These are phyloP conservation scores for Actenoides lindsayi DNA, from an alignment of 2,113 vertebrate species.

Conservation along the genomic window DNA sequence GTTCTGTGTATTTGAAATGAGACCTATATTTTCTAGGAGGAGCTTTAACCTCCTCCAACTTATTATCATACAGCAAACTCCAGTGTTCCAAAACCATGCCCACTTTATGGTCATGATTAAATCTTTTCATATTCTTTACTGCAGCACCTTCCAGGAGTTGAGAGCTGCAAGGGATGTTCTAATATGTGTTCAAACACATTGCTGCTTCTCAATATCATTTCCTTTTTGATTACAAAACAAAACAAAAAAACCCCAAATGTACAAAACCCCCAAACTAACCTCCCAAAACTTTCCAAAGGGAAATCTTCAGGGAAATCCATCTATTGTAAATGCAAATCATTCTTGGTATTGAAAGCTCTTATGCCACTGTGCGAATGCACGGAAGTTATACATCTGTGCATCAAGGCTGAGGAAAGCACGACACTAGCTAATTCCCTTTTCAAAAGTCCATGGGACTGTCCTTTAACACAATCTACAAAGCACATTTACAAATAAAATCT, in stretches of 20 bases:
- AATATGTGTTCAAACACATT: background rate
- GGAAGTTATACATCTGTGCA: background rate
- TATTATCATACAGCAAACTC: background rate
- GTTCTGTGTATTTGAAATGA: background rate
- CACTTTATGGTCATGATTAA: background rate
- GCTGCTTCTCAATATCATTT: background rate
- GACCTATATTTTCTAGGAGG: background rate
- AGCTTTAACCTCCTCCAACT: background rate
- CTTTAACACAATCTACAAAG: constrained; percentile 18
- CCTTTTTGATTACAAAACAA: background rate
- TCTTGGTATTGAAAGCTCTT: background rate
- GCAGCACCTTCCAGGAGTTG: background rate
- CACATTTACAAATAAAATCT: constrained; percentile 51
- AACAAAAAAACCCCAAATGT: background rate
- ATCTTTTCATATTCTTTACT: background rate
- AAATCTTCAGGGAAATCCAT: background rate
- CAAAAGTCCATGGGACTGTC: background rate
- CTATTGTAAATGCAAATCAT: background rate
- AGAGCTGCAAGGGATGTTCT: background rate
- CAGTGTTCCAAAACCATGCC: background rate
- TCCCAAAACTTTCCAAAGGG: background rate
- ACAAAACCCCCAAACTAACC: too few relatives aligned
- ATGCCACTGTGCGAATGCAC: background rate
- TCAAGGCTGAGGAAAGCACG: background rate
- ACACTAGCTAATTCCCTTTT: background rate